Conservation (phyloP, 2,113 vertebrate genomes). For the Acrocephalus arundinaceus region DNA sequence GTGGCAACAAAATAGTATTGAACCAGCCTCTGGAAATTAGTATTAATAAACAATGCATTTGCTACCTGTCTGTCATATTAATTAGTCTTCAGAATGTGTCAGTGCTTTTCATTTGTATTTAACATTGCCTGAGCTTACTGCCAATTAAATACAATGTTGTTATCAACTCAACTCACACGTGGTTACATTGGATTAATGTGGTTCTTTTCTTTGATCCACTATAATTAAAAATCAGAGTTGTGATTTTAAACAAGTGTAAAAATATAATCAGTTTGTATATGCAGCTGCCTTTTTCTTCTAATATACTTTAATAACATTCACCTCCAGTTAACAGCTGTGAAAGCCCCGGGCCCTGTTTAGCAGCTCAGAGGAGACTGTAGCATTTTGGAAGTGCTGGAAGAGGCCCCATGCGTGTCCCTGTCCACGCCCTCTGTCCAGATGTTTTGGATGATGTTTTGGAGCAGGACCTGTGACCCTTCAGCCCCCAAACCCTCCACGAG, state of each 20-base stretch:
- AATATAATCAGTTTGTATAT: conserved; percentile 51
- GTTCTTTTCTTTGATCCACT: conserved; percentile 57
- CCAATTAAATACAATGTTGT: conserved; percentile 59
- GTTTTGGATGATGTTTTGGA: background rate
- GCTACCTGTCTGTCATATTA: conserved; percentile 51
- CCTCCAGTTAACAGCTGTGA: conserved; percentile 14
- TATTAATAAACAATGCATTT: conserved; percentile 62
- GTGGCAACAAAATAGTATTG: conserved; percentile 46
- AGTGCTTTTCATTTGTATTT: conserved; percentile 58
- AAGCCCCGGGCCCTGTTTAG: background rate
- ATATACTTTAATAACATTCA: conserved; percentile 46
- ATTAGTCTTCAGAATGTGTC: conserved; percentile 43
- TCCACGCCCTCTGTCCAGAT: accelerated
- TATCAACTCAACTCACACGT: conserved; percentile 45
- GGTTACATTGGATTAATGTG: conserved; percentile 47
- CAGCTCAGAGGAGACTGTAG: background rate
- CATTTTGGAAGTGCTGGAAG: background rate
- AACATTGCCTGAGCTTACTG: conserved; percentile 36
- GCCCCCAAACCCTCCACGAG: background rate
- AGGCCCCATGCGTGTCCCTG: accelerated
- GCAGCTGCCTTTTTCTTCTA: conserved; percentile 41
- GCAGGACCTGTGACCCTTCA: accelerated
- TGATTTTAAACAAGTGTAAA: conserved; percentile 63
- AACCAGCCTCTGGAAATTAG: conserved; percentile 61
- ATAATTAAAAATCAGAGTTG: conserved; percentile 63